These are phyloP conservation scores for Dioctria rufipes DNA, from an alignment of 2,888 invertebrate species.

Conservation along the genomic window DNA sequence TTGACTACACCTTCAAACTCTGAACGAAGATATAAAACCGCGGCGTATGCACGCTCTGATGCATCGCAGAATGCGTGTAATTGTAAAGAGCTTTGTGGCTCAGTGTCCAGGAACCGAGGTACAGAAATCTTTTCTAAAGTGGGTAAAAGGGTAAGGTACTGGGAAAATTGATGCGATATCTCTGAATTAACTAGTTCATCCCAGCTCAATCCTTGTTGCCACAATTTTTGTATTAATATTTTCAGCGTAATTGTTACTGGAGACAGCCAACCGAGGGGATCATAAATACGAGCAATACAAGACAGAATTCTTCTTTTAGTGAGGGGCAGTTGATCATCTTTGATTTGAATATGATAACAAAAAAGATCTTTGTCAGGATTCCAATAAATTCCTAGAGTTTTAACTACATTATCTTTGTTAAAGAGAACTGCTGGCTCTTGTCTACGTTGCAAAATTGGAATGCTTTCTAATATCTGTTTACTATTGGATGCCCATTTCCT, in stretches of 20 bases:
- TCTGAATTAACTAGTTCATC: background rate
- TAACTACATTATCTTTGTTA: background rate
- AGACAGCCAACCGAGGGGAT: background rate
- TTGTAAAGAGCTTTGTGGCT: background rate
- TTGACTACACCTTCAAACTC: background rate
- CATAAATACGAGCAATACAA: background rate
- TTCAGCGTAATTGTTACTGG: background rate
- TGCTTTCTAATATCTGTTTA: background rate
- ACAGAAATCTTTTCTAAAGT: background rate
- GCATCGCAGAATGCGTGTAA: background rate
- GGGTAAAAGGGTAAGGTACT: background rate
- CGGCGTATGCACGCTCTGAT: background rate
- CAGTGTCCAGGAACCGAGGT: background rate
- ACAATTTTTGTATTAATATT: background rate
- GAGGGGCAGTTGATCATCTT: no score
- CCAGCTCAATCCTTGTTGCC: background rate
- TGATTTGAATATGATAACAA: background rate
- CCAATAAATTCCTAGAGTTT: conserved; percentile 8
- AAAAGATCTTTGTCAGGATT: background rate
- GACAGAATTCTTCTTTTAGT: conserved; percentile 10
- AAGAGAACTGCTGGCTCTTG: background rate
- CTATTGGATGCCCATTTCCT: conserved; percentile 1
- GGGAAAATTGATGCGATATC: background rate
- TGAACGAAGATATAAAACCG: background rate
- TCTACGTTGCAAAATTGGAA: background rate